Evolutionary conservation across 2,888 invertebrate genomes (phyloP).

Genomic region (Tubulanus polymorphus): DNA sequence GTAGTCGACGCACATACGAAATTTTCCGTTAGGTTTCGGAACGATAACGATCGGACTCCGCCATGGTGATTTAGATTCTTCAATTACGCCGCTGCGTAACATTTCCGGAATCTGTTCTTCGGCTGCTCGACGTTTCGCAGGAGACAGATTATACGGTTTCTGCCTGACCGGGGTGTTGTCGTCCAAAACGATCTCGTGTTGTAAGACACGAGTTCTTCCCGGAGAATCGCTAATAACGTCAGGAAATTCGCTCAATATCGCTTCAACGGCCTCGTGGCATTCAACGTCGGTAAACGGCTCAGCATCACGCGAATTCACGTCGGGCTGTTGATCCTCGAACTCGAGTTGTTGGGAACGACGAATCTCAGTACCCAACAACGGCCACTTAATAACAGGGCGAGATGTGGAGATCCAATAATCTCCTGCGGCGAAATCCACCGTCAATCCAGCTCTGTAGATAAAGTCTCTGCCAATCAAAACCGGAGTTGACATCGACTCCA

Average conservation of each 20-base stretch:
- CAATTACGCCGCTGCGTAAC: background rate
- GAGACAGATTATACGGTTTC: background rate
- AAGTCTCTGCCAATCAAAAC: background rate
- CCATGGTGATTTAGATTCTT: background rate
- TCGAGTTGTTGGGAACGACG: background rate
- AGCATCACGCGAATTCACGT: background rate
- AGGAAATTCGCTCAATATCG: background rate
- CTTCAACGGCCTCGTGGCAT: background rate
- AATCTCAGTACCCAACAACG: background rate
- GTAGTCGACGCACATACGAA: background rate
- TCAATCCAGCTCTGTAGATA: background rate
- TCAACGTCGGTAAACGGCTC: background rate
- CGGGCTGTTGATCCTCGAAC: background rate
- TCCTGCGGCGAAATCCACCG: background rate
- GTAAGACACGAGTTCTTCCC: background rate
- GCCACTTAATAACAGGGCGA: background rate
- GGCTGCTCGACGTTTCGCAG: background rate
- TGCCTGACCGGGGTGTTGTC: background rate
- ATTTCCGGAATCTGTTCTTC: background rate
- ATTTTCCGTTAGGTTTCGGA: background rate
- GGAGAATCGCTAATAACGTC: background rate
- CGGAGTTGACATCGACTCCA: background rate
- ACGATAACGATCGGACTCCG: background rate
- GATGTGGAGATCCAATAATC: background rate
- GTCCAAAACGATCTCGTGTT: background rate